Conservation (phyloP, 2,888 invertebrate genomes). For the Ommatoiulus sabulosus region DNA sequence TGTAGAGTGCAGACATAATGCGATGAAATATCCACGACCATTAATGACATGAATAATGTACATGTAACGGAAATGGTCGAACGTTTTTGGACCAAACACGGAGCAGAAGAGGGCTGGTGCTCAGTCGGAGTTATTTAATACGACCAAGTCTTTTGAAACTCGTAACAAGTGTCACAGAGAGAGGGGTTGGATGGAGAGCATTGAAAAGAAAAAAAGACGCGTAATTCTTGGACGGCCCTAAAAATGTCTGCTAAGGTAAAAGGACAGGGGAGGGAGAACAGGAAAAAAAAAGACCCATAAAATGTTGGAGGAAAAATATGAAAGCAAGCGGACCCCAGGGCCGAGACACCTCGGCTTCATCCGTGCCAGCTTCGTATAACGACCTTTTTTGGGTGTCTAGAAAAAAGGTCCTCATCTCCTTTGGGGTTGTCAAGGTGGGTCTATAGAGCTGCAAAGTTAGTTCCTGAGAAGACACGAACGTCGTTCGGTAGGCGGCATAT, state of each 20-base stretch:
- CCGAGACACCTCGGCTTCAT: constrained; percentile 1
- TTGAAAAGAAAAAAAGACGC: constrained; percentile 17
- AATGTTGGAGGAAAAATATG: neutral
- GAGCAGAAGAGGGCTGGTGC: neutral
- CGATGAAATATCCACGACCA: neutral
- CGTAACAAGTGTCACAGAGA: neutral
- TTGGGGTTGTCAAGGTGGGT: neutral
- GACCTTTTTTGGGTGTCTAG: constrained; percentile 4
- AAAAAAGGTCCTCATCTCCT: neutral
- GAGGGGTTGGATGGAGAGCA: neutral
- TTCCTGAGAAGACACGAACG: neutral
- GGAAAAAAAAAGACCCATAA: constrained; percentile 10
- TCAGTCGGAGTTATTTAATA: neutral
- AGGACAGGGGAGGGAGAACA: neutral
- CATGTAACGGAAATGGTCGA: neutral
- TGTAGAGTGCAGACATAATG: neutral
- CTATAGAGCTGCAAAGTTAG: neutral
- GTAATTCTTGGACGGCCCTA: constrained; percentile 43
- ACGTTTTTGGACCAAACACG: constrained; percentile 9
- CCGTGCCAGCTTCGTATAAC: neutral
- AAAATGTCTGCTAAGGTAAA: constrained; percentile 15
- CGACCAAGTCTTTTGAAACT: constrained; percentile 5
- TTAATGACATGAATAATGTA: neutral
- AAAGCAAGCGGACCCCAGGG: constrained; percentile 18
- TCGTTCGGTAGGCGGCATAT: no score